Base-by-base conservation (phyloP, 2,888 invertebrate species). In the Octonoba sinensis region DNA sequence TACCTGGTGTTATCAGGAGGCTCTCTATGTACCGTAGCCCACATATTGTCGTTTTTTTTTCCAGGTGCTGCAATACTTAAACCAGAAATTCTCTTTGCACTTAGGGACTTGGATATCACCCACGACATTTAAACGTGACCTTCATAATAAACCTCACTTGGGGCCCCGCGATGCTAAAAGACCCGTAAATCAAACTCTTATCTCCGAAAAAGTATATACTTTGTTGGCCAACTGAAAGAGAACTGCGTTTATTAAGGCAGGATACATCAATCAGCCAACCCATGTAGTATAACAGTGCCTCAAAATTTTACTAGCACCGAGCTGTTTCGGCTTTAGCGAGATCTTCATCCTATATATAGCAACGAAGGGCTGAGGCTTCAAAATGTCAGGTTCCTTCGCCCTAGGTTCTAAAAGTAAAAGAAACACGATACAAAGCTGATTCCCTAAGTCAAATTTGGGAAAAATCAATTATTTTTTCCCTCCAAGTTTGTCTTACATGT, bases 381-480 rank as follows among this genome's bases (percentile, higher is more conserved):
- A 69, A 47, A 44, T 72, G 71, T 59, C 78, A 71, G 51, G 18
- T 64, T 64, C 62, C 69, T 49, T 44, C 67, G 15, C 36, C 16
- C 59, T 47, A 27, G 65, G 56, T 71, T 67, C 51, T 72, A 79
- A 73, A 57, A 65, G 54, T 59, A 65, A 73, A 79, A 67, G 79
- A 79, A 79, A 79, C 46, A 54, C 62, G 73, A 79, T 79, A 72
- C 79, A 78, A 72, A 51, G 72, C 66, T 64, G 44, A 56, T 66
- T 57, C 66, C 65, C 57, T 60, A 36, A 79, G 79, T 79, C 67
- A 73, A 73, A 51, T 72, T 73, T 59, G 79, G 73, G 78, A 36
- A 67, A 79, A 79, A 79, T 79, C 79, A 79, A 79, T 79, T 79
- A 79, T 72, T 73, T 73, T 27, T 36, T 79, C 8, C 62, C 18